Evolutionary conservation across 2,888 invertebrate genomes (phyloP).

Genomic region (Ligdia adustata): DNA sequence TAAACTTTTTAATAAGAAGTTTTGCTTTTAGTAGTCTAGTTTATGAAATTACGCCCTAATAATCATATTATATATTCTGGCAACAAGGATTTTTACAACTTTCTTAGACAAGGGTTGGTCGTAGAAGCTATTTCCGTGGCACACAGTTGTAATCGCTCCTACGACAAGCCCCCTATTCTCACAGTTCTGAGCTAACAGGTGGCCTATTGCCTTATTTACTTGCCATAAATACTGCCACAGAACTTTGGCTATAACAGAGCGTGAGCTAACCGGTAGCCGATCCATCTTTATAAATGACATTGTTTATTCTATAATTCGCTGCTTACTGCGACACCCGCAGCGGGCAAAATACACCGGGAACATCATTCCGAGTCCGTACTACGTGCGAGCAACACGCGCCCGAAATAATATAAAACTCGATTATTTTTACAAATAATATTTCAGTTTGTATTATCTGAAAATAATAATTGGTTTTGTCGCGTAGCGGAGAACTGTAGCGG

Average conservation of each 20-base stretch:
- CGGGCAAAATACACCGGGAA: slow-evolving; percentile 52
- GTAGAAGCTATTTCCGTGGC: too few relatives aligned
- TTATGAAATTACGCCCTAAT: too few relatives aligned
- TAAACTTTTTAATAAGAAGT: too few relatives aligned
- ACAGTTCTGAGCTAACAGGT: too few relatives aligned
- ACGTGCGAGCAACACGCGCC: slow-evolving; percentile 63
- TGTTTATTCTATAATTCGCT: slow-evolving; percentile 60
- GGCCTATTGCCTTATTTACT: too few relatives aligned
- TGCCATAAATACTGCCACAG: too few relatives aligned
- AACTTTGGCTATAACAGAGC: slow-evolving; percentile 36
- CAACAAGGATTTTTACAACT: too few relatives aligned
- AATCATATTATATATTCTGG: too few relatives aligned
- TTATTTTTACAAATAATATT: slow-evolving; percentile 36
- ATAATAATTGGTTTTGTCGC: slow-evolving; percentile 54
- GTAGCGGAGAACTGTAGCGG: slow-evolving; percentile 63
- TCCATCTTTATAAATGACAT: slow-evolving; percentile 49
- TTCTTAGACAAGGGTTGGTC: too few relatives aligned
- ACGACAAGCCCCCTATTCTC: too few relatives aligned
- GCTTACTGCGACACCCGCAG: slow-evolving; percentile 55
- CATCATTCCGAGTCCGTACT: slow-evolving; percentile 59
- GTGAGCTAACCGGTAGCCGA: slow-evolving; percentile 38
- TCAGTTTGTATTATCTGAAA: slow-evolving; percentile 50
- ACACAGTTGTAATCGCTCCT: too few relatives aligned
- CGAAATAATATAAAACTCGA: slow-evolving; percentile 34
- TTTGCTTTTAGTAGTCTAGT: too few relatives aligned